Percentiles rank a stretch among this genome's conserved stretches.
Evolutionary conservation across 2,888 invertebrate species (phyloP).

Genomic region (Aporophyla nigra): DNA sequence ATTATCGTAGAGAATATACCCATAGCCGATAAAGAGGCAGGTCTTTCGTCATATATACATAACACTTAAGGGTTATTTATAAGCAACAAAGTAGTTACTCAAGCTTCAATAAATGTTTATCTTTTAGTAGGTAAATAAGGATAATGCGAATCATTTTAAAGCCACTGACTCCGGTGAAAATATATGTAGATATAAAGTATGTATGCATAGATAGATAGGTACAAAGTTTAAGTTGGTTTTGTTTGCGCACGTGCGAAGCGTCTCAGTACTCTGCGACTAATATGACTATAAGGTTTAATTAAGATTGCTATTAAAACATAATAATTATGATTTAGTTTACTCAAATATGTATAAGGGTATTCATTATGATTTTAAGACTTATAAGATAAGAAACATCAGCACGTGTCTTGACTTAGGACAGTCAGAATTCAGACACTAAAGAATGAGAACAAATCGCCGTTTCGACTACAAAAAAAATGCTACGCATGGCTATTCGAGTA

Average conservation of each 20-base stretch:
- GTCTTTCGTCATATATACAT: slow-evolving; percentile 18
- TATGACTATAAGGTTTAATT: background rate
- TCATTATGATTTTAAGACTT: background rate
- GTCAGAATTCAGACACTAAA: background rate
- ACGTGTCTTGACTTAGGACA: background rate
- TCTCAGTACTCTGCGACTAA: background rate
- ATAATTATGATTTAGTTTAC: background rate
- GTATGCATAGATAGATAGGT: background rate
- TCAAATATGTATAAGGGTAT: background rate
- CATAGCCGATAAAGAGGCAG: background rate
- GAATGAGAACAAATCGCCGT: background rate
- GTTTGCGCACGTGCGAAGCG: background rate
- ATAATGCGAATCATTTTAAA: slow-evolving; percentile 25
- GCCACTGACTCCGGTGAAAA: background rate
- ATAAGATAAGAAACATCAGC: background rate
- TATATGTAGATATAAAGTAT: background rate
- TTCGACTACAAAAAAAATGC: background rate
- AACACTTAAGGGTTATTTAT: background rate
- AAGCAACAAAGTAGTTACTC: background rate
- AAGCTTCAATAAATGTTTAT: slow-evolving; percentile 15
- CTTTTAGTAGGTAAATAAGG: slow-evolving; percentile 25
- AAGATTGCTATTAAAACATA: background rate
- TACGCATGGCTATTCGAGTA: background rate
- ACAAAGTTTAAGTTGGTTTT: slow-evolving; percentile 4
- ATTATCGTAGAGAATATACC: slow-evolving; percentile 2